Percentiles rank a stretch among this genome's conserved stretches.
phyloP scores from a whole-genome alignment of 2,113 vertebrate species.

The Mus spicilegus region DNA sequence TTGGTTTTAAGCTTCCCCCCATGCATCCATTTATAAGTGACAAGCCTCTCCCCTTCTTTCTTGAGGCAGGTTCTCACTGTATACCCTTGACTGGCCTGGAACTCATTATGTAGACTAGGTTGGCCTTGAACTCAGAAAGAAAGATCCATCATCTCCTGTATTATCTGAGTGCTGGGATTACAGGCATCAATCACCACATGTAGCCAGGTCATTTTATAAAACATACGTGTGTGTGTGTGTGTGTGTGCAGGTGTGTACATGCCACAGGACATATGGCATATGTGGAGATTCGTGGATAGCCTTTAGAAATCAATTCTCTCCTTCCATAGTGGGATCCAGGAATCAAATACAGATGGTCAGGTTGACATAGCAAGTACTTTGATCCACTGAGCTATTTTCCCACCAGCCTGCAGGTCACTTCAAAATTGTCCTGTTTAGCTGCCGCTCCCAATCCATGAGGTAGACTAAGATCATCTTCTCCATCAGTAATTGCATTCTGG shows the following conservation, averaged over 20 bases:
- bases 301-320: not conserved
- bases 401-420: not conserved
- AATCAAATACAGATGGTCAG: not conserved
- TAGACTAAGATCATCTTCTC: not conserved
- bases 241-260: not conserved
- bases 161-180: not conserved
- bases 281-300: not conserved
- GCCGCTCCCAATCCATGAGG: not conserved
- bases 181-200: not conserved
- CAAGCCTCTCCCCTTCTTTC: too few species aligned
- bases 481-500: not conserved
- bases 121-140: not conserved
- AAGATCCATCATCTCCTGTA: not conserved
- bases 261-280: too few species aligned
- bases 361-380: not conserved
- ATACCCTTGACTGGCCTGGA: not conserved
- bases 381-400: not conserved
- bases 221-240: not conserved
- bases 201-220: not conserved
- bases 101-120: not conserved
- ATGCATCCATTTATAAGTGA: not conserved
- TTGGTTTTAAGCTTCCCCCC: not conserved
- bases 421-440: too few species aligned
- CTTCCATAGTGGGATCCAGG: not conserved
- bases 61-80: not conserved